These are phyloP conservation scores for Calliphora vicina DNA, from an alignment of 1,140 invertebrate species.

Conservation along the genomic window DNA sequence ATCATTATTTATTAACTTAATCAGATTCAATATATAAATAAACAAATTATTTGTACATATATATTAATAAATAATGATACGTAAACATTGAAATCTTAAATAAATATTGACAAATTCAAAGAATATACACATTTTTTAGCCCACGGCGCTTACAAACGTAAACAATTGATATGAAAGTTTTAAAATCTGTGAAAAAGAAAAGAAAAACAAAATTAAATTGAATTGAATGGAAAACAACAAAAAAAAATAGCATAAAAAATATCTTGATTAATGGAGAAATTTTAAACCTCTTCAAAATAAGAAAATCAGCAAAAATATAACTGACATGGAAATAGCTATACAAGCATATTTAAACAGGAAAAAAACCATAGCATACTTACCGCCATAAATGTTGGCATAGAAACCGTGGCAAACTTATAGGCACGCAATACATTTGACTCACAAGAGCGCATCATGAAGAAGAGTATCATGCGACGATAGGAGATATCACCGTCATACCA, in stretches of 20 bases:
- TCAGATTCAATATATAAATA: too few relatives aligned
- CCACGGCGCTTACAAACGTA: constrained; percentile 37
- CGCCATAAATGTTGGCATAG: constrained; percentile 43
- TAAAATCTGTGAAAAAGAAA: constrained; percentile 37
- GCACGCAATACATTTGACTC: constrained; percentile 44
- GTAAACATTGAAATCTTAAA: too few relatives aligned
- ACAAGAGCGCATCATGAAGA: constrained; percentile 49
- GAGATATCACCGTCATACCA: constrained; percentile 53
- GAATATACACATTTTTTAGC: not conserved
- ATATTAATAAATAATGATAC: too few relatives aligned
- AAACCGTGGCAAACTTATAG: constrained; percentile 52
- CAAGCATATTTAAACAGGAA: too few relatives aligned
- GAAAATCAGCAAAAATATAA: too few relatives aligned
- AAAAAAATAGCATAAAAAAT: not conserved
- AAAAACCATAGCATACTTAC: not conserved
- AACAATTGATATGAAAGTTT: constrained; percentile 37
- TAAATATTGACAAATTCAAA: too few relatives aligned
- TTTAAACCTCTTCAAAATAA: too few relatives aligned
- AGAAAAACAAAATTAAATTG: too few relatives aligned
- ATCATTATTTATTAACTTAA: too few relatives aligned
- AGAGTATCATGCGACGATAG: constrained; percentile 51
- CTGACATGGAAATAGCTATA: too few relatives aligned
- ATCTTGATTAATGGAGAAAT: not conserved
- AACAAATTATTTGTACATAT: too few relatives aligned
- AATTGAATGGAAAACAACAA: not conserved